Conservation (phyloP, 2,797 vertebrate species). For the Sebastes taczanowskii region DNA sequence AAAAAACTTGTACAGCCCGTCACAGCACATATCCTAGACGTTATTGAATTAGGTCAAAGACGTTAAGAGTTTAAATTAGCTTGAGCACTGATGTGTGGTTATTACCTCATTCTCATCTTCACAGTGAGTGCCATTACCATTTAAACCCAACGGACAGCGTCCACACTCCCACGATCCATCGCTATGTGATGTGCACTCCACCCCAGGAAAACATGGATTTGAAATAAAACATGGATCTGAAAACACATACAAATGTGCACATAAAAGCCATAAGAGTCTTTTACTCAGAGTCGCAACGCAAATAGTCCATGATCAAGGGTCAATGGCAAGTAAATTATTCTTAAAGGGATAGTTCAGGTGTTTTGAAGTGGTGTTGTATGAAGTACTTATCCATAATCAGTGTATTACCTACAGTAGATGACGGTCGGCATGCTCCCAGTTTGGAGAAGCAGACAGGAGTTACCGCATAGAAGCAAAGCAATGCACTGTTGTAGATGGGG, state of each 20-base stretch:
- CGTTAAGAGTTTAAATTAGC: neutral
- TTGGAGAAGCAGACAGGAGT: too few species aligned
- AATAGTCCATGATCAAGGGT: neutral
- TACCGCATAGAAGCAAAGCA: too few species aligned
- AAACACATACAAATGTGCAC: slow-evolving; percentile 23
- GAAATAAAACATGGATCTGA: slow-evolving; percentile 92
- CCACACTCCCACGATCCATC: slow-evolving; percentile 96
- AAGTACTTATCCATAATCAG: too few species aligned
- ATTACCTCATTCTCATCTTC: slow-evolving; percentile 95
- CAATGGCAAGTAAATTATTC: neutral
- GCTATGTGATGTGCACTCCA: slow-evolving; percentile 85
- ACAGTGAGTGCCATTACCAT: slow-evolving; percentile 92
- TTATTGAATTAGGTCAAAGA: neutral
- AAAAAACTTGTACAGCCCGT: neutral
- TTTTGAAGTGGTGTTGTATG: too few species aligned
- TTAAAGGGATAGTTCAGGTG: too few species aligned
- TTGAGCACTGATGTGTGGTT: neutral
- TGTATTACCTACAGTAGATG: too few species aligned
- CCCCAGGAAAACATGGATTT: slow-evolving; percentile 93
- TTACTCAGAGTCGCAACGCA: neutral
- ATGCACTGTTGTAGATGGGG: too few species aligned
- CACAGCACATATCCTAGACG: neutral
- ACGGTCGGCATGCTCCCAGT: too few species aligned
- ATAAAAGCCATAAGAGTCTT: neutral
- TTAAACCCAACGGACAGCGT: slow-evolving; percentile 88